phyloP scores from a whole-genome alignment of 2,797 vertebrate species.

The Diplodus sargus region DNA sequence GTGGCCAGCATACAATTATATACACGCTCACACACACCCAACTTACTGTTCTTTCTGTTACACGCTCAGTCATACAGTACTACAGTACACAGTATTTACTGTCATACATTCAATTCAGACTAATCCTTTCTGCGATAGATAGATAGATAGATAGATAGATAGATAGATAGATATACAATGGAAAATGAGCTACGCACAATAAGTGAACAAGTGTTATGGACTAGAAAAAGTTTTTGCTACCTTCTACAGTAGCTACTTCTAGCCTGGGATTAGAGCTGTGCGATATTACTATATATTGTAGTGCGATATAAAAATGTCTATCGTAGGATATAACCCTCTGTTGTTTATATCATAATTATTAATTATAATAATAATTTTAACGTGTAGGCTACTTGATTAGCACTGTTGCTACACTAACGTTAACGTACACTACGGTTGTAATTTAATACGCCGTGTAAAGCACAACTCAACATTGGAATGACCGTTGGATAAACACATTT shows the following conservation, averaged over 20 bases:
- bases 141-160: not conserved
- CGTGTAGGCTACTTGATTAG: no score
- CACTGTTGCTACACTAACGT: no score
- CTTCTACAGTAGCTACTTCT: constrained; percentile 5
- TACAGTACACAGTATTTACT: no score
- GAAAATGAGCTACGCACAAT: not conserved
- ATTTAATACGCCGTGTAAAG: no score
- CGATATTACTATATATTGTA: no score
- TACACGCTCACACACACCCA: constrained; percentile 15
- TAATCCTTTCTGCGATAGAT: not conserved
- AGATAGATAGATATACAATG: not conserved
- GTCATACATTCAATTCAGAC: constrained; percentile 8
- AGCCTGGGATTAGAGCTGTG: not conserved
- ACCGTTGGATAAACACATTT: no score
- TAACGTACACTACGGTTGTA: no score
- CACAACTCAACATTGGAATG: no score
- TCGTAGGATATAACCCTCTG: no score
- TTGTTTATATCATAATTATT: no score
- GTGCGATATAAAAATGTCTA: no score
- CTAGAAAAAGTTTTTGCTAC: not conserved
- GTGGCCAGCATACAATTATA: constrained; percentile 38
- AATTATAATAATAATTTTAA: no score
- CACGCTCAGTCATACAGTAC: constrained; percentile 2
- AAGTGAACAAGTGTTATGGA: not conserved
- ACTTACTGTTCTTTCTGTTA: constrained; percentile 14